Conservation (phyloP, 2,797 vertebrate genomes). For the Perdix hodgsoniae region DNA sequence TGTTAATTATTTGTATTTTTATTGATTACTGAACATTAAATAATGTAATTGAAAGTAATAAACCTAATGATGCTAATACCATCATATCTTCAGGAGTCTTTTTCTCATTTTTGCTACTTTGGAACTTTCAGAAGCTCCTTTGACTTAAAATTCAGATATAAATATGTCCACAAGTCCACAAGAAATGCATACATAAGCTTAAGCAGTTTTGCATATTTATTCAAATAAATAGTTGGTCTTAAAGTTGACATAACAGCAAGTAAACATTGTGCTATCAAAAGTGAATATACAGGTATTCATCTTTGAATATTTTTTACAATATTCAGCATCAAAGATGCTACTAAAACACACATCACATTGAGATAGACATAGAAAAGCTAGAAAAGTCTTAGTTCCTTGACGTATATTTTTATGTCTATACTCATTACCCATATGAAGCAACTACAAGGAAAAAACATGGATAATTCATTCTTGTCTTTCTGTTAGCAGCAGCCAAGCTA, state of each 20-base stretch:
- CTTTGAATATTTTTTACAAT: neutral
- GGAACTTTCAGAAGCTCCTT: neutral
- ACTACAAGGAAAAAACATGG: neutral
- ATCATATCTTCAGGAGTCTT: neutral
- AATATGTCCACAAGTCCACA: neutral
- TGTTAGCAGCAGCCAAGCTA: neutral
- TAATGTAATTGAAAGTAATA: neutral
- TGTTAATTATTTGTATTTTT: neutral
- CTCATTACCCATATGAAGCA: neutral
- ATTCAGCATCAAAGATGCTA: neutral
- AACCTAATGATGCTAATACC: neutral
- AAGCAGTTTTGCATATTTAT: neutral
- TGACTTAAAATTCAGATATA: neutral
- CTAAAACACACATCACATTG: rapidly evolving
- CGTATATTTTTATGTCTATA: neutral
- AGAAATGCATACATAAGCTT: neutral
- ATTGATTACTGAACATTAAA: neutral
- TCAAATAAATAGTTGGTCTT: neutral
- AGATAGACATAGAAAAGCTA: neutral
- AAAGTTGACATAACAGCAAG: neutral
- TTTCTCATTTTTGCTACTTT: neutral
- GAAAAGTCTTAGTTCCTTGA: neutral
- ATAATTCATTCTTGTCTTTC: neutral
- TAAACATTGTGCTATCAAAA: neutral
- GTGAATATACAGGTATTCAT: neutral